A percentile compares a stretch with the other conserved stretches of the same genome.
These are phyloP conservation scores for Unio delphinus DNA, from an alignment of 2,888 invertebrate species.

Conservation along the genomic window DNA sequence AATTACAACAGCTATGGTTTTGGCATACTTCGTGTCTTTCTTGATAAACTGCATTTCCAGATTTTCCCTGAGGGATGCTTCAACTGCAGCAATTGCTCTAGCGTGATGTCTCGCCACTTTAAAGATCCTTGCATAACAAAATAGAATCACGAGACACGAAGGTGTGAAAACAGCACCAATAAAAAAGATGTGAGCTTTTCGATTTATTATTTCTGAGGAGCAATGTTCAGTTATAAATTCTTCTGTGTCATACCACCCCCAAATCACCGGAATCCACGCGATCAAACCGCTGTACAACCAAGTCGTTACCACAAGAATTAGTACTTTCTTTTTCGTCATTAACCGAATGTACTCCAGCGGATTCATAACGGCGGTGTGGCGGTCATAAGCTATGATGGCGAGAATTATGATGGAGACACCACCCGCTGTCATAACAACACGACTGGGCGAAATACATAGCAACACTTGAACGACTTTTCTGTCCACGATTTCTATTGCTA, in stretches of 20 bases:
- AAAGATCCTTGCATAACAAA: slow-evolving; percentile 79
- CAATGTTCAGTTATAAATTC: slow-evolving; percentile 20
- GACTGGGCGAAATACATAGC: slow-evolving; percentile 77
- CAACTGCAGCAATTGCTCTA: slow-evolving; percentile 77
- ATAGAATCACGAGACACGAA: slow-evolving; percentile 75
- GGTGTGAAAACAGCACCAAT: slow-evolving; percentile 78
- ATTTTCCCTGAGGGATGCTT: slow-evolving; percentile 74
- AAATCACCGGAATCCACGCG: slow-evolving; percentile 75
- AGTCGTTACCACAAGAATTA: slow-evolving; percentile 75
- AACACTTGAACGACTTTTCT: slow-evolving; percentile 54
- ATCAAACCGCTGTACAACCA: slow-evolving; percentile 77
- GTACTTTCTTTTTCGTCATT: slow-evolving; percentile 77
- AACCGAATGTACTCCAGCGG: slow-evolving; percentile 78
- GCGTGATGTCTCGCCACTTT: slow-evolving; percentile 78
- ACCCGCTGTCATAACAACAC: slow-evolving; percentile 76
- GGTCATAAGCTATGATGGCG: slow-evolving; percentile 78
- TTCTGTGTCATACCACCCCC: slow-evolving; percentile 65
- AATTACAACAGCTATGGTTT: slow-evolving; percentile 78
- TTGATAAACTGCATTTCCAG: slow-evolving; percentile 48
- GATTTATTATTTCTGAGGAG: slow-evolving; percentile 65
- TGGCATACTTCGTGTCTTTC: slow-evolving; percentile 75
- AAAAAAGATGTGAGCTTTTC: slow-evolving; percentile 73
- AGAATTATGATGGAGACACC: slow-evolving; percentile 77
- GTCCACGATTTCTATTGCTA: slow-evolving; percentile 70
- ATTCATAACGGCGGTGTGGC: slow-evolving; percentile 77